Base-by-base conservation (phyloP, 2,797 vertebrate species). In the Acrossocheilus fasciatus region DNA sequence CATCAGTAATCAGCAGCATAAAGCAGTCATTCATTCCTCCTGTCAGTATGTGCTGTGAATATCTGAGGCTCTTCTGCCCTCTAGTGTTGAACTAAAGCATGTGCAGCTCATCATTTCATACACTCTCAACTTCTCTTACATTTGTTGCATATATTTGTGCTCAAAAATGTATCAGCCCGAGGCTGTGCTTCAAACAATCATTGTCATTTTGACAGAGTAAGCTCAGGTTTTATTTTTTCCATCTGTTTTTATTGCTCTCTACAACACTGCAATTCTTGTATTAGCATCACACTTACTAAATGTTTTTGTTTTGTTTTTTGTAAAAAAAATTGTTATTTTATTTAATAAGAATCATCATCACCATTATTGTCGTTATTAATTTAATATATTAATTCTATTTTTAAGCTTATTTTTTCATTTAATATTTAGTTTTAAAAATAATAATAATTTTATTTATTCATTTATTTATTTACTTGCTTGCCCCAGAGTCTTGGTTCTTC, bases 1-100 rank as follows among this genome's bases (percentile, higher is more conserved):
- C 11, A 39, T 77, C n/a, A 64, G 34, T 43, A 15, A 59, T 41
- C 20, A 15, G 34, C 11, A 39, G 26, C 17, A 15, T 14, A 57
- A 34, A 74, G 12, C 17, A 20, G 3, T 57, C 26, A 39, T 39
- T 41, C 4, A 30, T 20, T 45, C 30, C 23, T 79, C 14, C 26
- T 6, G 10, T 30, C n/a, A 20, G 62, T 11, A 12, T 70, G 39
- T 72, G 69, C 20, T 12, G 17, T 68, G 26, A 30, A 72, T 59
- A 10, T 82, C 30, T 72, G 14, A 62, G 0, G 23, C 72, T 76
- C 57, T 76, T 39, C 43, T 66, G 82, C 72, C 30, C 57, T 76
- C 82, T 84, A 52, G 72, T 84, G 82, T 50, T 59, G 1, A 11
- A 34, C 3, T 43, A 34, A 0, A 39, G 43, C 64, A 17, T 52